Evolutionary conservation across 2,888 invertebrate genomes (phyloP), one percentile per base, ranked within the genome.

Genomic region (Drosophila barbarae): DNA sequence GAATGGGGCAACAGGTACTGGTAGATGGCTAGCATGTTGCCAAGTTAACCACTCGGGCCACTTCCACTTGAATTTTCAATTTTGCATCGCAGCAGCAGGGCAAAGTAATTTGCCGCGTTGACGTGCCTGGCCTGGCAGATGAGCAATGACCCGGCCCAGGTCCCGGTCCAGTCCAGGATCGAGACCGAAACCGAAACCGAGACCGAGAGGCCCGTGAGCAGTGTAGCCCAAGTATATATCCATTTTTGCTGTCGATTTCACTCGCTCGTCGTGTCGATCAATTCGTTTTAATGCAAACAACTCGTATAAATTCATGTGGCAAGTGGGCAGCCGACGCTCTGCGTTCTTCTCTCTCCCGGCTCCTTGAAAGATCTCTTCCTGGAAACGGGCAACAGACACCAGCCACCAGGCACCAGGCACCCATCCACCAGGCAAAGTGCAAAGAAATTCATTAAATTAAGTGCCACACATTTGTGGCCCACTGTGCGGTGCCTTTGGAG

Each of bases 371-470:
- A 53, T 57, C 50, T 42, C 50, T 60, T 63, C 44, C 51, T 50
- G 49, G 77, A 69, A 71, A 71, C 73, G 55, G 72, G 73, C 70
- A 71, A 6, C 52, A 52, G 30, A 3, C 46, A 46, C 4, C 46
- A 26, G 13, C 1, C 41, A 41, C 2, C 26, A n/a, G 30, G 3
- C 46, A 46, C 4, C 46, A 26, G 13, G 3, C 41, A 52, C 3
- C 4, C 28, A 10, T 23, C 15, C 23, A 34, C 4, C 73, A 73
- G 73, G 80, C 71, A 75, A 81, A 81, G 80, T 81, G 80, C 84
- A 81, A 81, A 81, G 81, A 81, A 84, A 81, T 81, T 81, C 80
- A 81, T 81, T 81, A 81, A 81, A 81, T 81, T 81, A 84, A 81
- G 81, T 81, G 84, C 82, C 82, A 77, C 81, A 84, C 80, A 81